A percentile compares a stretch with the other conserved stretches of the same genome.
These are phyloP conservation scores for Montipora capricornis DNA, from an alignment of 64 coral and sea anemone genomes.

Conservation along the genomic window DNA sequence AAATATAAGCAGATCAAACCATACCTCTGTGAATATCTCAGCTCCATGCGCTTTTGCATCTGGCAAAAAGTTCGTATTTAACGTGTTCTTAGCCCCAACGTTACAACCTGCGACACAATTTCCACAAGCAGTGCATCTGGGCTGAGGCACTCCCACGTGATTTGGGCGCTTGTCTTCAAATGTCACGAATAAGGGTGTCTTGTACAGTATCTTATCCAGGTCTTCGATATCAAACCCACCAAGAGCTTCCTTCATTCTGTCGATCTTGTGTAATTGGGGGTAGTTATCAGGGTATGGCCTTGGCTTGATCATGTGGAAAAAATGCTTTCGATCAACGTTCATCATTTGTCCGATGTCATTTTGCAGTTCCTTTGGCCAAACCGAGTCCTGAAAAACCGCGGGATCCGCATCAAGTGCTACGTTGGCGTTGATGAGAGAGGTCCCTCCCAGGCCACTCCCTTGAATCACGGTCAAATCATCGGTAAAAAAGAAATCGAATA, in stretches of 20 bases:
- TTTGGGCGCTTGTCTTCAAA: constrained; percentile 61
- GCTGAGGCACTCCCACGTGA: constrained; percentile 71
- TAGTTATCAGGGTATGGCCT: constrained; percentile 44
- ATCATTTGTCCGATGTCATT: constrained; percentile 21
- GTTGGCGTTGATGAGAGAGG: constrained; percentile 72
- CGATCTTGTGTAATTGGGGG: constrained; percentile 22
- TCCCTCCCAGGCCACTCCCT: constrained; percentile 64
- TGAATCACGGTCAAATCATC: constrained; percentile 52
- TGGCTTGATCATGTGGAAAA: constrained; percentile 55
- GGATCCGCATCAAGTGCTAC: constrained; percentile 65
- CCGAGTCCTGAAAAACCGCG: constrained; percentile 41
- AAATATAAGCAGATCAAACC: background rate
- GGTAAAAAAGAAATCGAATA: constrained; percentile 51
- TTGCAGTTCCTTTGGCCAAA: constrained; percentile 40
- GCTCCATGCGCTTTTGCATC: constrained; percentile 68
- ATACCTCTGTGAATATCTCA: constrained; percentile 60
- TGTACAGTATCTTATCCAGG: constrained; percentile 34
- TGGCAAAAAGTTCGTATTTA: constrained; percentile 67
- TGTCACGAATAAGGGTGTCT: constrained; percentile 54
- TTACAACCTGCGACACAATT: constrained; percentile 69
- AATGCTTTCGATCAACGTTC: constrained; percentile 40
- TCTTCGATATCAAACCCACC: constrained; percentile 56
- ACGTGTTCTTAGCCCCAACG: constrained; percentile 68
- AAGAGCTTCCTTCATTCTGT: constrained; percentile 50
- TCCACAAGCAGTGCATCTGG: constrained; percentile 57